Base-by-base conservation (phyloP, 2,888 invertebrate species). In the Liposcelis brunnea region DNA sequence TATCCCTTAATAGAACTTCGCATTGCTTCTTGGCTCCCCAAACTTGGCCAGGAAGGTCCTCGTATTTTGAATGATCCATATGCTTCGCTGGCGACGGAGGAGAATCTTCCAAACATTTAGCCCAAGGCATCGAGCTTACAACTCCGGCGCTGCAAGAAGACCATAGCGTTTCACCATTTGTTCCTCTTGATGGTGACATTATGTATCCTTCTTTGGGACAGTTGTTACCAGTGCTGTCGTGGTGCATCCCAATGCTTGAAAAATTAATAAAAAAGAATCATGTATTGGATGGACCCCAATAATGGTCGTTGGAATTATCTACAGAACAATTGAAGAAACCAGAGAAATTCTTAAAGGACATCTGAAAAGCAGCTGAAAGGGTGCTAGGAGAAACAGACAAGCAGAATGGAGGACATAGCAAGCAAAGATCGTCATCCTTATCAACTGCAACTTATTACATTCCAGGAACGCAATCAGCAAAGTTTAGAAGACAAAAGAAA, bases 131-230 rank as follows among this genome's bases (percentile, higher is more conserved):
- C 49, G 71, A 71, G 4, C 68, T 64, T 55, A 75, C 72, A 11
- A 80, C 68, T 35, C 72, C 65, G 1, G 80, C 78, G 57, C 82
- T 83, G 61, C 83, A 83, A 2, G 65, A 60, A 1, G 82, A 83
- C 84, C 84, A 84, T 12, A 74, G 69, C 1, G 81, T 80, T 62
- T 84, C 83, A 6, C 83, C 83, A 53, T 72, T 72, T 31, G 77
- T 77, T 38, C 84, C 83, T 51, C 83, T 69, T 2, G 81, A 82
- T 1, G 83, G 80, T 0, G 83, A 83, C 83, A 84, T 84, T 52
- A 84, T 78, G 63, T 69, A 83, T 1, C 83, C 83, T 58, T 83
- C 80, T 55, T 75, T 76, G 0, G 80, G 71, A 56, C 84, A 84
- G 46, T 61, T 59, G 59, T 83, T 83, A 33, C 76, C 75, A 14